These are phyloP conservation scores for Leptatherina wallacei DNA, from an alignment of 2,797 vertebrate species.

Conservation along the genomic window DNA sequence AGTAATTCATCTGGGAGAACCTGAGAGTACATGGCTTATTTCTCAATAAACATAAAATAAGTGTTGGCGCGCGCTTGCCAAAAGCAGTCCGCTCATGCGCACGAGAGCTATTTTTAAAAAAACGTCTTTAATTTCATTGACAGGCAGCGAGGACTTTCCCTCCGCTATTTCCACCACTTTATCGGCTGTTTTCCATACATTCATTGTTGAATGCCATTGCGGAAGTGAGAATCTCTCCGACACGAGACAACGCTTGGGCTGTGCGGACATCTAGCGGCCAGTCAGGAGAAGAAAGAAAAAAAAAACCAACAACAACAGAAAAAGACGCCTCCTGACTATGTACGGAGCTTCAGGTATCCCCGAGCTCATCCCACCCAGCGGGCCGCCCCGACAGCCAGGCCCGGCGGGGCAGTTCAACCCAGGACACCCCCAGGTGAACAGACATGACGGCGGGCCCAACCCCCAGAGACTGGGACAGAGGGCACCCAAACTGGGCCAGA, in stretches of 20 bases:
- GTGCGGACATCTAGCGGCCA: slow-evolving; percentile 73
- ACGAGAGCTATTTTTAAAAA: slow-evolving; percentile 12
- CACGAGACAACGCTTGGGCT: slow-evolving; percentile 25
- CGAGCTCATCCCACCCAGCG: slow-evolving; percentile 77
- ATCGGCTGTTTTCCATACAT: slow-evolving; percentile 35
- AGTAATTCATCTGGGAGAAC: background rate
- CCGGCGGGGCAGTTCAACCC: slow-evolving; percentile 72
- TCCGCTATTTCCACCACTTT: background rate
- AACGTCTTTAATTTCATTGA: slow-evolving; percentile 36
- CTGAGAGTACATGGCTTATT: background rate
- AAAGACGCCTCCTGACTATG: slow-evolving; percentile 65
- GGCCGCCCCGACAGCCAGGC: slow-evolving; percentile 73
- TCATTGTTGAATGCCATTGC: slow-evolving; percentile 67
- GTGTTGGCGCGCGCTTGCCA: slow-evolving; percentile 24
- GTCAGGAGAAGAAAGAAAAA: background rate
- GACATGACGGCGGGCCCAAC: slow-evolving; percentile 53
- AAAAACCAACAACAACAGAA: background rate
- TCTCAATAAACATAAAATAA: slow-evolving; percentile 27
- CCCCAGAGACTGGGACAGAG: slow-evolving; percentile 79
- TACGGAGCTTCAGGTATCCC: slow-evolving; percentile 83
- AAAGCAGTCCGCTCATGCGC: background rate
- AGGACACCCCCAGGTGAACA: slow-evolving; percentile 71
- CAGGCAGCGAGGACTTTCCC: slow-evolving; percentile 43
- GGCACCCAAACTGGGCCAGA: slow-evolving; percentile 85
- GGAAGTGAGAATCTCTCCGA: slow-evolving; percentile 70